Percentiles rank a stretch among this genome's conserved stretches.
These are phyloP conservation scores for Hyphantria cunea DNA, from an alignment of 1,140 invertebrate genomes.

Conservation along the genomic window DNA sequence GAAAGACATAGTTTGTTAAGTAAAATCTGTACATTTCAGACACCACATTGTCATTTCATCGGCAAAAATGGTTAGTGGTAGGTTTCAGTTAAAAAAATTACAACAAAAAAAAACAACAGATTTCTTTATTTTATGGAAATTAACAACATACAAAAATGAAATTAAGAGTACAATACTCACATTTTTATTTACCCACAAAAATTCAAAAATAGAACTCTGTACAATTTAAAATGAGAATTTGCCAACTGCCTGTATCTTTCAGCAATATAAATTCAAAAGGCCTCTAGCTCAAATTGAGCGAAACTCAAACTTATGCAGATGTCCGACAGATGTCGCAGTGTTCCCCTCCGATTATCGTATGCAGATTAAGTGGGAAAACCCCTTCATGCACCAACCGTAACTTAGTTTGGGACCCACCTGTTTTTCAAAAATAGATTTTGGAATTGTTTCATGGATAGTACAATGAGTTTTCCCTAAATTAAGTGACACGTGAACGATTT, in stretches of 20 bases:
- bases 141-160: no score
- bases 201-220: no score
- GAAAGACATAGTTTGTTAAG: no score
- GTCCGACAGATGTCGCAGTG: slow-evolving; percentile 62
- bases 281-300: slow-evolving; percentile 62
- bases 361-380: slow-evolving; percentile 65
- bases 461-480: background rate
- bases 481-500: background rate
- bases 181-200: no score
- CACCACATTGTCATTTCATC: no score
- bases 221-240: no score
- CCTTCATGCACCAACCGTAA: slow-evolving; percentile 40
- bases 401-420: slow-evolving; percentile 37
- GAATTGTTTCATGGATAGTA: background rate
- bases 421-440: slow-evolving; percentile 34
- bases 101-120: no score
- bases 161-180: no score
- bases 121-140: no score
- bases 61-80: no score
- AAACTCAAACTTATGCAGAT: slow-evolving; percentile 72
- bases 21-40: no score
- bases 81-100: no score
- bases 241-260: slow-evolving; percentile 49
- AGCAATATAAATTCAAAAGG: slow-evolving; percentile 63
- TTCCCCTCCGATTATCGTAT: slow-evolving; percentile 66